These are phyloP conservation scores for Danio choprae DNA, from an alignment of 2,797 vertebrate genomes.

Conservation along the genomic window DNA sequence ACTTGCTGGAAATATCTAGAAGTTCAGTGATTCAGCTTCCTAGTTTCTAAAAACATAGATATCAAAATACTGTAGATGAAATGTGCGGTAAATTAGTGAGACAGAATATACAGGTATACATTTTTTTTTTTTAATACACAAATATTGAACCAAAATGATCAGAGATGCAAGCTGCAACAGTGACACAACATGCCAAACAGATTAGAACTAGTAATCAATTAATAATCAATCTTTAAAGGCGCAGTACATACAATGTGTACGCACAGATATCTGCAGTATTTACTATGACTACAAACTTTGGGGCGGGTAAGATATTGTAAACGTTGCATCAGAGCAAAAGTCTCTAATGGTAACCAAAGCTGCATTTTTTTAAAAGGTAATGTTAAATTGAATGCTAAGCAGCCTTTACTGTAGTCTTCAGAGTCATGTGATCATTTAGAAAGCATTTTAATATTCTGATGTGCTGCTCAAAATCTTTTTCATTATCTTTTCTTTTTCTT, in stretches of 20 bases:
- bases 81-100: background rate
- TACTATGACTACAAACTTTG: background rate
- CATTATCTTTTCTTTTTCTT: too few relatives aligned
- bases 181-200: background rate
- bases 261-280: background rate
- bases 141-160: background rate
- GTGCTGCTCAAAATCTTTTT: too few relatives aligned
- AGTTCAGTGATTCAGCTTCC: background rate
- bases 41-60: background rate
- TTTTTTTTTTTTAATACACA: background rate
- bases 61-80: too few relatives aligned
- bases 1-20: slow-evolving; percentile 13
- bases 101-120: background rate
- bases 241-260: background rate
- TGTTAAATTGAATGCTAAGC: too few relatives aligned
- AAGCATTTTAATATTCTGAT: too few relatives aligned
- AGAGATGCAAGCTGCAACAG: background rate
- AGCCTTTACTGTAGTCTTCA: too few relatives aligned
- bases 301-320: background rate
- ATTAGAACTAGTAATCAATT: background rate
- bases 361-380: too few relatives aligned
- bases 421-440: too few relatives aligned
- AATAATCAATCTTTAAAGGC: background rate
- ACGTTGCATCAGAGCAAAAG: background rate
- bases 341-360: too few relatives aligned